phyloP scores from a whole-genome alignment of 2,888 invertebrate species.

The Drosophila nr. fundita region DNA sequence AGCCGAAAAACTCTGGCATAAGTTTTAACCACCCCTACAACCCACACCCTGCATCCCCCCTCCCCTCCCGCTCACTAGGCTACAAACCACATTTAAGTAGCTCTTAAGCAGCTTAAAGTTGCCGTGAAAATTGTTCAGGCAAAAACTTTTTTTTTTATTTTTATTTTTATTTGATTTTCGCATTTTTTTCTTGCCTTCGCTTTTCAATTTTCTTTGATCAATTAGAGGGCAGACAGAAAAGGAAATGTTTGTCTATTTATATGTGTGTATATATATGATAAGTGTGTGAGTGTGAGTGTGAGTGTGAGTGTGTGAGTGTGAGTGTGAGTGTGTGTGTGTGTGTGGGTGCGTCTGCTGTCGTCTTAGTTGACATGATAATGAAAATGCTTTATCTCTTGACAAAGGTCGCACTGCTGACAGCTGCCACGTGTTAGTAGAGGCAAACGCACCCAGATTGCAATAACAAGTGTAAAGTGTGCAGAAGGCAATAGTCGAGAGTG shows the following conservation, averaged over 20 bases:
- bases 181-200: conserved; percentile 5
- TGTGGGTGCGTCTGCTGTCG: conserved; percentile 26
- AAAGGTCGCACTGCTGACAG: conserved; percentile 64
- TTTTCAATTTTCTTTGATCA: conserved; percentile 66
- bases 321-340: conserved; percentile 3
- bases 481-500: neutral
- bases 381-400: conserved; percentile 54
- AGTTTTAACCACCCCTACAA: conserved; percentile 27
- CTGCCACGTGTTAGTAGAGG: conserved; percentile 48
- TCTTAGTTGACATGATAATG: conserved; percentile 59
- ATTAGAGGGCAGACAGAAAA: conserved; percentile 45
- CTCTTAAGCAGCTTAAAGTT: conserved; percentile 76
- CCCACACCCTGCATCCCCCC: neutral
- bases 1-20: conserved; percentile 48
- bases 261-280: conserved; percentile 14
- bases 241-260: neutral
- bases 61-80: neutral
- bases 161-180: conserved; percentile 1
- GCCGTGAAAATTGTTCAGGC: conserved; percentile 66
- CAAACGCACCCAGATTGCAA: conserved; percentile 41
- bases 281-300: neutral
- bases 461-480: neutral
- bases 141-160: conserved; percentile 43
- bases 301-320: conserved; percentile 2
- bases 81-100: conserved; percentile 32